These are phyloP conservation scores for Diabrotica undecimpunctata DNA, from an alignment of 1,140 invertebrate genomes.

Conservation along the genomic window DNA sequence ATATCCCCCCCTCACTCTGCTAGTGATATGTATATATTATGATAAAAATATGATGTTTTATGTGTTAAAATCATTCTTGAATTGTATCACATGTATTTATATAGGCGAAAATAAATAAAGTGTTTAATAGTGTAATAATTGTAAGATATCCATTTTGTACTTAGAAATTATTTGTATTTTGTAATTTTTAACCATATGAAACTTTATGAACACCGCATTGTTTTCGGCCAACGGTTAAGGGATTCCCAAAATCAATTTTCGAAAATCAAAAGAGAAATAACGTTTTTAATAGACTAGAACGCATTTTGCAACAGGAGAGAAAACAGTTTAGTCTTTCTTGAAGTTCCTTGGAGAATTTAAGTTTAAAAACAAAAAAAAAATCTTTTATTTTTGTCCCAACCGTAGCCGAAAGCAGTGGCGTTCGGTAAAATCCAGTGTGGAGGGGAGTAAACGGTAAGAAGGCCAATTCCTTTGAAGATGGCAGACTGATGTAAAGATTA, in stretches of 20 bases:
- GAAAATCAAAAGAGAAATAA: neutral
- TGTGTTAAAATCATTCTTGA: slow-evolving; percentile 34
- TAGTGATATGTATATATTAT: slow-evolving; percentile 44
- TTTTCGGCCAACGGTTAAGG: neutral
- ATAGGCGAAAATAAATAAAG: slow-evolving; percentile 31
- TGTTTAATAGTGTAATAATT: slow-evolving; percentile 42
- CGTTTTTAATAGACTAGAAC: neutral
- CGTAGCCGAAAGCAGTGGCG: neutral
- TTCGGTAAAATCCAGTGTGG: slow-evolving; percentile 26
- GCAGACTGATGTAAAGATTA: slow-evolving; percentile 49
- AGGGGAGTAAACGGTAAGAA: slow-evolving; percentile 34
- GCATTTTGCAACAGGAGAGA: no score
- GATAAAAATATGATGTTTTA: slow-evolving; percentile 13
- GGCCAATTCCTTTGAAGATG: slow-evolving; percentile 35
- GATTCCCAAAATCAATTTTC: neutral
- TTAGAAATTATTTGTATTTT: slow-evolving; percentile 40
- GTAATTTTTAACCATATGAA: slow-evolving; percentile 30
- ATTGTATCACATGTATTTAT: slow-evolving; percentile 42
- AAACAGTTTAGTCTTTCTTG: no score
- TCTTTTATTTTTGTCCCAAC: neutral
- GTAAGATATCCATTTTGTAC: slow-evolving; percentile 45
- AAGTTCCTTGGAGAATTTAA: no score
- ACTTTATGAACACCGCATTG: slow-evolving; percentile 10
- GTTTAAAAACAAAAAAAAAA: no score
- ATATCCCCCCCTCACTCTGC: slow-evolving; percentile 30